A percentile compares a stretch with the other conserved stretches of the same genome.
phyloP scores from a whole-genome alignment of 2,888 invertebrate species.

The Drosophila acutilabella region DNA sequence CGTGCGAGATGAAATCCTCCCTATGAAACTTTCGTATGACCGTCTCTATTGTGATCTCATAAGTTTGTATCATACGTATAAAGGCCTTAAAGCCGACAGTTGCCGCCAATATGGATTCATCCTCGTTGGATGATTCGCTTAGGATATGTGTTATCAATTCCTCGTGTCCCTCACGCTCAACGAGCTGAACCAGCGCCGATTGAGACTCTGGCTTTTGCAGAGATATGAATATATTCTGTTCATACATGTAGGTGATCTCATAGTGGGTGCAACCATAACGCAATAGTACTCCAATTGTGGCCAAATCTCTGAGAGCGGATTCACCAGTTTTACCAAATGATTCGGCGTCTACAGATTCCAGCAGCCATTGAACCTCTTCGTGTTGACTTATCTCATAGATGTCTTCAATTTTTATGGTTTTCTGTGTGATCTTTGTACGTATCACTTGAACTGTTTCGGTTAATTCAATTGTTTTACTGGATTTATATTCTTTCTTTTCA shows the following conservation, averaged over 20 bases:
- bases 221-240: constrained; percentile 92
- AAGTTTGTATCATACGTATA: constrained; percentile 93
- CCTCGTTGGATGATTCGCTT: constrained; percentile 91
- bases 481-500: constrained; percentile 46
- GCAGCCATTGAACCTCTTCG: constrained; percentile 90
- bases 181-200: constrained; percentile 92
- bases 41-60: constrained; percentile 93
- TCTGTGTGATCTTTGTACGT: constrained; percentile 82
- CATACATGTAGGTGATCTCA: constrained; percentile 92
- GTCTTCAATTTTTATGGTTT: constrained; percentile 85
- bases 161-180: constrained; percentile 93
- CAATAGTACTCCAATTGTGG: constrained; percentile 92
- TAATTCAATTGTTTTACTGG: constrained; percentile 82
- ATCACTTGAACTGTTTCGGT: constrained; percentile 86
- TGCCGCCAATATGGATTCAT: constrained; percentile 91
- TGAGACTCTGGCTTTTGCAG: constrained; percentile 93
- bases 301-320: constrained; percentile 91
- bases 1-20: constrained; percentile 92
- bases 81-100: constrained; percentile 94
- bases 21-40: constrained; percentile 93
- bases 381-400: constrained; percentile 88
- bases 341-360: constrained; percentile 90
- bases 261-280: constrained; percentile 91
- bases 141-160: constrained; percentile 92
- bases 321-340: constrained; percentile 92